phyloP scores from a whole-genome alignment of 2,113 vertebrate genomes.

The Amphiprion ocellaris region DNA sequence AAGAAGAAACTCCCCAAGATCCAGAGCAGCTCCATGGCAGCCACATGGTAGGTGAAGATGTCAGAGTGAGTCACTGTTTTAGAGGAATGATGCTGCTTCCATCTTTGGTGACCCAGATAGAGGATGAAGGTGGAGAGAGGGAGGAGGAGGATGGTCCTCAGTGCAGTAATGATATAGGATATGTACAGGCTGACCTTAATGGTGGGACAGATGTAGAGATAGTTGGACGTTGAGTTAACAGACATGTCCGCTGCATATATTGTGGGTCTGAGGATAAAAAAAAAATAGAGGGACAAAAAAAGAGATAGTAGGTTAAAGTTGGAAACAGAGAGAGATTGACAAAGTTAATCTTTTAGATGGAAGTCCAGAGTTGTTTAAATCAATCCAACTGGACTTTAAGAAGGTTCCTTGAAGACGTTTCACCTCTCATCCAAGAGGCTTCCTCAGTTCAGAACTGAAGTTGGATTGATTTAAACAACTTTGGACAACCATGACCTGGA shows the following conservation, averaged over 20 bases:
- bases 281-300: not conserved
- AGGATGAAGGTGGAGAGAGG: slow-evolving; percentile 1
- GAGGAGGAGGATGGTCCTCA: not conserved
- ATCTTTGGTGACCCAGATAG: not conserved
- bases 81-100: accelerated
- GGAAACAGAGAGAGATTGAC: too few relatives aligned
- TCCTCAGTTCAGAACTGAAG: too few relatives aligned
- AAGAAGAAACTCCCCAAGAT: not conserved
- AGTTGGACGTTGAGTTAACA: not conserved
- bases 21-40: not conserved
- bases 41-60: slow-evolving; percentile 16
- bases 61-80: not conserved
- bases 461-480: too few relatives aligned
- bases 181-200: too few relatives aligned
- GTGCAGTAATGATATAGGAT: not conserved
- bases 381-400: too few relatives aligned
- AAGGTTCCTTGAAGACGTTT: too few relatives aligned
- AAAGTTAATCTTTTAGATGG: too few relatives aligned
- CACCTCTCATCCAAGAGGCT: too few relatives aligned
- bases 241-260: not conserved
- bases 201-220: not conserved
- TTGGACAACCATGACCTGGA: too few relatives aligned
- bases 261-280: not conserved
- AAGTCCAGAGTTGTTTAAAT: too few relatives aligned
- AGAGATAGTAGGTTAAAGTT: too few relatives aligned